Conservation (phyloP, 2,113 vertebrate species). For the Calcarius ornatus region DNA sequence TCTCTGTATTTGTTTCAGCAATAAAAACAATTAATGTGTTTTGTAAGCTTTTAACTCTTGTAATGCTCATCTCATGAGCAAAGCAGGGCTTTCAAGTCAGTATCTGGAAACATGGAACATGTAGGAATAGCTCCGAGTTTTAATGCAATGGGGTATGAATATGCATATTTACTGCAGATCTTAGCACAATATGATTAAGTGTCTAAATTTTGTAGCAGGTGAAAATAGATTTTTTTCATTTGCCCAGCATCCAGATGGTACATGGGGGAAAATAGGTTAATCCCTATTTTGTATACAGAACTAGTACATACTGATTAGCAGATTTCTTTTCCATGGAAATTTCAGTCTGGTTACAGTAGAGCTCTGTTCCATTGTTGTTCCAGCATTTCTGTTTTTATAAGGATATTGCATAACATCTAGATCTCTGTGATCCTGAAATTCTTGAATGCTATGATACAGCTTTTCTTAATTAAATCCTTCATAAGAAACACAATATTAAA, state of each 20-base stretch:
- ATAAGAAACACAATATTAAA: not conserved
- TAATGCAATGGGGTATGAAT: not conserved
- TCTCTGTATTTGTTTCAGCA: not conserved
- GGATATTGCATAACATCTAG: not conserved
- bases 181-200: not conserved
- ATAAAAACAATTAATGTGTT: not conserved
- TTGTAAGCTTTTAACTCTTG: not conserved
- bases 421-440: not conserved
- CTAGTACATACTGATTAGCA: constrained; percentile 28
- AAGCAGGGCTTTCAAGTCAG: not conserved
- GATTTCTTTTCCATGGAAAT: constrained; percentile 5
- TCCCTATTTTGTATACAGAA: constrained; percentile 16
- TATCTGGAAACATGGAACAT: not conserved
- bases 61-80: not conserved
- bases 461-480: constrained; percentile 1
- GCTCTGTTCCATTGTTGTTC: not conserved
- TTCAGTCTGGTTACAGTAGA: constrained; percentile 19
- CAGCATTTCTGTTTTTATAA: not conserved
- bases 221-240: constrained; percentile 36
- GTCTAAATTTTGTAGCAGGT: constrained; percentile 23
- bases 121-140: not conserved
- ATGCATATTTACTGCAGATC: not conserved
- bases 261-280: constrained; percentile 47
- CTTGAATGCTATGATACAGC: not conserved
- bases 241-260: constrained; percentile 40